These are phyloP conservation scores for Cynocephalus volans DNA, from an alignment of 2,113 vertebrate genomes.

Conservation along the genomic window DNA sequence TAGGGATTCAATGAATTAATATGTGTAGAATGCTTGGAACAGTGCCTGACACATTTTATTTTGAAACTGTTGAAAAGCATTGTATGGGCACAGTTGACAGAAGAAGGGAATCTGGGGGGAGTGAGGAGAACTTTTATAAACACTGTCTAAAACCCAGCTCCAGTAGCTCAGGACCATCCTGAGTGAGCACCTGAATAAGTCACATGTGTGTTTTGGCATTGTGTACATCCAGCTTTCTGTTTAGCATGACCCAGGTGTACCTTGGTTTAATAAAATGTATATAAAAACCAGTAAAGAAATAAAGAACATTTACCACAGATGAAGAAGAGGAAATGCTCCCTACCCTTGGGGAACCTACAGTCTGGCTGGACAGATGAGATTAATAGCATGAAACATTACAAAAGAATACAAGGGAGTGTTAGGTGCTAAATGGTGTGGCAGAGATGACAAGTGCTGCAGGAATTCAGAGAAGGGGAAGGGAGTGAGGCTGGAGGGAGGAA, in stretches of 20 bases:
- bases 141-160: background rate
- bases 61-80: slow-evolving; percentile 42
- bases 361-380: slow-evolving; percentile 54
- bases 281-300: slow-evolving; percentile 44
- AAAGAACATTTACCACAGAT: background rate
- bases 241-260: background rate
- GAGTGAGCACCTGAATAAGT: slow-evolving; percentile 29
- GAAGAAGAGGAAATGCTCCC: slow-evolving; percentile 41
- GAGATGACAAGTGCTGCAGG: background rate
- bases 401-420: slow-evolving; percentile 36
- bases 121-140: background rate
- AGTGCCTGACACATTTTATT: slow-evolving; percentile 32
- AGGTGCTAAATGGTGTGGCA: slow-evolving; percentile 41
- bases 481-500: background rate
- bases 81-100: background rate
- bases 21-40: background rate
- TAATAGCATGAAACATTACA: background rate
- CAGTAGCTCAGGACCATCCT: background rate
- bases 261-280: background rate
- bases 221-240: background rate
- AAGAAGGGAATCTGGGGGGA: background rate
- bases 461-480: background rate
- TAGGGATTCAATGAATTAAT: slow-evolving; percentile 16
- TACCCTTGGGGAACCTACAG: background rate
- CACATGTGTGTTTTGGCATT: background rate